Percentiles rank a stretch among this genome's conserved stretches.
These are phyloP conservation scores for Leguminivora glycinivorella DNA, from an alignment of 1,140 invertebrate species.

Conservation along the genomic window DNA sequence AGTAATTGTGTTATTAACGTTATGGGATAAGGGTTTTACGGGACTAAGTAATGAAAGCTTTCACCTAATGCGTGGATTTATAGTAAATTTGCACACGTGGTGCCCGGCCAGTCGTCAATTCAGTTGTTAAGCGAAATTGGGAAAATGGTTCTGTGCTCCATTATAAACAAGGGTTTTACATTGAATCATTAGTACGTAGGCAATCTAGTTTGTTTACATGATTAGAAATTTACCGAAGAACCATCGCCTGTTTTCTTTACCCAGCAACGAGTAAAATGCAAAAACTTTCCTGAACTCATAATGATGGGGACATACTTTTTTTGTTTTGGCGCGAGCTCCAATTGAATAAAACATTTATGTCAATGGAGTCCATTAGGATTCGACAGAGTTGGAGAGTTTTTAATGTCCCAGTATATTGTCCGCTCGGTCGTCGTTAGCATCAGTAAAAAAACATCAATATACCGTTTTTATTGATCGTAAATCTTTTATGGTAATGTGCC, in stretches of 20 bases:
- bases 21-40: conserved; percentile 79
- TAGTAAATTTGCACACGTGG: conserved; percentile 66
- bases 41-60: conserved; percentile 76
- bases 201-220: not conserved
- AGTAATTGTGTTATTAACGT: conserved; percentile 79
- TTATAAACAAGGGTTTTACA: not conserved
- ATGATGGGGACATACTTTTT: conserved; percentile 68
- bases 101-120: conserved; percentile 48
- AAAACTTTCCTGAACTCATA: conserved; percentile 63
- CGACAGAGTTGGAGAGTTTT: conserved; percentile 58
- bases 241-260: conserved; percentile 9
- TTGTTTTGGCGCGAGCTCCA: conserved; percentile 65
- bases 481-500: conserved; percentile 26
- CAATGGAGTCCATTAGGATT: conserved; percentile 70
- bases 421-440: conserved; percentile 13
- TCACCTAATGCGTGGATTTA: conserved; percentile 74
- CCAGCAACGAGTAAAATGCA: conserved; percentile 58
- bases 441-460: conserved; percentile 31
- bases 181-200: not conserved
- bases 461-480: conserved; percentile 30
- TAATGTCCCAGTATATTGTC: conserved; percentile 44
- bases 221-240: conserved; percentile 3
- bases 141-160: not conserved
- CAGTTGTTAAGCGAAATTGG: conserved; percentile 36
- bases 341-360: conserved; percentile 76